Percentiles rank a stretch among this genome's conserved stretches.
phyloP scores from a whole-genome alignment of 2,113 vertebrate species.

The Pelvicachromis taeniatus region DNA sequence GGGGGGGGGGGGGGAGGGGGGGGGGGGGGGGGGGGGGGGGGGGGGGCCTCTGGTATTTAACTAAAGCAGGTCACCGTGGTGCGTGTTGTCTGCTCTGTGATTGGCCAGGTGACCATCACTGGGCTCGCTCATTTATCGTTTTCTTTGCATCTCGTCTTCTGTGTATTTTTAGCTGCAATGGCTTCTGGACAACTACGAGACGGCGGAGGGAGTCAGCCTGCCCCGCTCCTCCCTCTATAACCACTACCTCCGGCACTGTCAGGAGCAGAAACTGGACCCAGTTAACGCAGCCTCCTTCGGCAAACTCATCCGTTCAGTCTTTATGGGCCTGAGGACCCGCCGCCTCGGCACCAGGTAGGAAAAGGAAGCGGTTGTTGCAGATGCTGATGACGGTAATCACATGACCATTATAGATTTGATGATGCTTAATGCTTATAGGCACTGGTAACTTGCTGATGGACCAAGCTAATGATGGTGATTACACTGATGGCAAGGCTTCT shows the following conservation, averaged over 20 bases:
- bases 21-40: background rate
- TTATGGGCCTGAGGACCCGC: slow-evolving; percentile 93
- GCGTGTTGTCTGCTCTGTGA: background rate
- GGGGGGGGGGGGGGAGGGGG: background rate
- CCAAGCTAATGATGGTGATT: slow-evolving; percentile 57
- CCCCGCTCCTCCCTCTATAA: slow-evolving; percentile 93
- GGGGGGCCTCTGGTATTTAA: background rate
- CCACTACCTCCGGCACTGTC: slow-evolving; percentile 96
- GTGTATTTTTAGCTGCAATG: slow-evolving; percentile 85
- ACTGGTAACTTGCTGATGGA: slow-evolving; percentile 31
- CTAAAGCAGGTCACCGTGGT: background rate
- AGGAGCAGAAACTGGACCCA: slow-evolving; percentile 95
- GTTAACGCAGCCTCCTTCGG: slow-evolving; percentile 97
- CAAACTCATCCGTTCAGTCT: slow-evolving; percentile 96
- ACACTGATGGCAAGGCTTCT: slow-evolving; percentile 32
- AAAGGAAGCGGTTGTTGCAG: background rate
- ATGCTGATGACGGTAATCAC: slow-evolving; percentile 48
- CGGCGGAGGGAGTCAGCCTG: slow-evolving; percentile 92
- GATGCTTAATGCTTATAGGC: slow-evolving; percentile 21
- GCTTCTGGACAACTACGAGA: slow-evolving; percentile 97
- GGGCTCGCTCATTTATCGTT: background rate
- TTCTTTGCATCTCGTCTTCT: background rate
- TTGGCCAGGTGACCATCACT: slow-evolving; percentile 5
- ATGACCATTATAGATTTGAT: slow-evolving; percentile 36
- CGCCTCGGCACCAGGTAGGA: slow-evolving; percentile 91